A percentile compares a stretch with the other conserved stretches of the same genome.
Evolutionary conservation across 2,113 vertebrate species (phyloP).

Genomic region (Scartelaos histophorus): DNA sequence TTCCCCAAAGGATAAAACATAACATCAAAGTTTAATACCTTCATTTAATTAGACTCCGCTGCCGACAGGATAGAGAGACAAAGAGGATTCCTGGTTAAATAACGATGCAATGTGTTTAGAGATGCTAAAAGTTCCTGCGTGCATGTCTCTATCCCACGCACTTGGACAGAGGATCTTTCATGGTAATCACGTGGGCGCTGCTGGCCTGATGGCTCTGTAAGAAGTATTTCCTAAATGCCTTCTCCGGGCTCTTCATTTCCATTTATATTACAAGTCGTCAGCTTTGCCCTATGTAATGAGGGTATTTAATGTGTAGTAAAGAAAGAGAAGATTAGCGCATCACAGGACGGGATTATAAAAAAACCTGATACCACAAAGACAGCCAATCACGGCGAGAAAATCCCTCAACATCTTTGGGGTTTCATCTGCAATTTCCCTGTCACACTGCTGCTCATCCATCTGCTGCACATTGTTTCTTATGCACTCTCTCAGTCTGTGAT

Average conservation of each 20-base stretch:
- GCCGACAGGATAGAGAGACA: conserved; percentile 22
- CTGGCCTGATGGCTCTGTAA: conserved; percentile 40
- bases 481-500: conserved; percentile 8
- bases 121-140: conserved; percentile 24
- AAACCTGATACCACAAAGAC: conserved; percentile 66
- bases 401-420: conserved; percentile 58
- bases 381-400: conserved; percentile 66
- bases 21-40: conserved; percentile 52
- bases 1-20: conserved; percentile 39
- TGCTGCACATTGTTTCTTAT: conserved; percentile 28
- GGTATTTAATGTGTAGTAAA: conserved; percentile 65
- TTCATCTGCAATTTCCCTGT: conserved; percentile 63
- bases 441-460: conserved; percentile 31
- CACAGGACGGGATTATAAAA: conserved; percentile 68
- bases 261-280: conserved; percentile 69
- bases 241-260: conserved; percentile 59
- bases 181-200: conserved; percentile 45
- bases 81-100: conserved; percentile 30
- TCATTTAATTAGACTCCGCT: conserved; percentile 59
- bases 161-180: conserved; percentile 43
- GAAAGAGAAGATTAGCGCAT: conserved; percentile 69
- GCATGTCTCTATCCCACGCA: conserved; percentile 33
- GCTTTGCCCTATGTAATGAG: conserved; percentile 66
- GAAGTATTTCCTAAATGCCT: conserved; percentile 60
- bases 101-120: conserved; percentile 9